Evolutionary conservation across 2,113 vertebrate genomes (phyloP).

Genomic region (Myotis lucifugus): DNA sequence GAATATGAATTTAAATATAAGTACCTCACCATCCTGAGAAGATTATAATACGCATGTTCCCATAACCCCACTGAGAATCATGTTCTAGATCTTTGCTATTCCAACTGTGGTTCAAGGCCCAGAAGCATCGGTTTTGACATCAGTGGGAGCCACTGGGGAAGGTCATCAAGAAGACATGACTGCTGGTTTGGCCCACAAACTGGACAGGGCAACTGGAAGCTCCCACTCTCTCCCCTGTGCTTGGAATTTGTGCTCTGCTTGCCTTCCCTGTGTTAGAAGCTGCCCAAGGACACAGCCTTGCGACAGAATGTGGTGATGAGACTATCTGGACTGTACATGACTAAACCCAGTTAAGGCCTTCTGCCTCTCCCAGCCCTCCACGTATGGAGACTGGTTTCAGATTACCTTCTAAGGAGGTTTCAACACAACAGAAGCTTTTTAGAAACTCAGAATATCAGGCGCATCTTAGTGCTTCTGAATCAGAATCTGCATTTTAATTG

Average conservation of each 20-base stretch:
- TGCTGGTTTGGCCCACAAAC: neutral
- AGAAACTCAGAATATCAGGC: neutral
- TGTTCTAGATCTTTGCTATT: neutral
- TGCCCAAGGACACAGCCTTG: neutral
- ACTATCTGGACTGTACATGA: neutral
- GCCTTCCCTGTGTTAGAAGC: no score
- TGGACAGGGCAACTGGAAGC: neutral
- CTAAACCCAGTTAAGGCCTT: neutral
- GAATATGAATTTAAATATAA: slow-evolving; percentile 27
- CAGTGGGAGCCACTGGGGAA: neutral
- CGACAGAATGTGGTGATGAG: neutral
- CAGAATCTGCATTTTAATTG: neutral
- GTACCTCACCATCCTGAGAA: neutral
- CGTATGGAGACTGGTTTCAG: neutral
- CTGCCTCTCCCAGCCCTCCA: neutral
- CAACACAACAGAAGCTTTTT: neutral
- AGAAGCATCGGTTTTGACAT: neutral
- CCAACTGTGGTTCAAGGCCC: neutral
- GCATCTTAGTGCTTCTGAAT: neutral
- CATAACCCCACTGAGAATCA: neutral
- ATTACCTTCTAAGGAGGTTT: neutral
- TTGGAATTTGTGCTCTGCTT: neutral
- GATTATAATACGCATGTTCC: neutral
- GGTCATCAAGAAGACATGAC: neutral
- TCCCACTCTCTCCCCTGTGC: neutral